Conservation (phyloP, 2,797 vertebrate genomes). For the Limosa lapponica region DNA sequence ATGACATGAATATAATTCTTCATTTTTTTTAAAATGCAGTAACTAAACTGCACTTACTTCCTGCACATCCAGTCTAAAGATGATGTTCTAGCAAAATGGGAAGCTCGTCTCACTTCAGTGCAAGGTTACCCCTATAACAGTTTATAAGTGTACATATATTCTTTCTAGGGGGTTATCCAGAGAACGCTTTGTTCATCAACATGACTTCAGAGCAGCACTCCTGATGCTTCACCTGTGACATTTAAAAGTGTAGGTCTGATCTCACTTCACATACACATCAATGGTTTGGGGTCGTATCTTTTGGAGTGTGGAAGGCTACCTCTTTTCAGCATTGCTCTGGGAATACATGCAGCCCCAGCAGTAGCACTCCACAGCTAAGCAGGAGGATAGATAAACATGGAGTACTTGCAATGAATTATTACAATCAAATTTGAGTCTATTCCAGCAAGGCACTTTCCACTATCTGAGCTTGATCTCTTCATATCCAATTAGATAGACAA, state of each 20-base stretch:
- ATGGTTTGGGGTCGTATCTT: background rate
- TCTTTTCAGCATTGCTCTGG: background rate
- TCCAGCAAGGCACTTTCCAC: background rate
- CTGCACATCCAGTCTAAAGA: background rate
- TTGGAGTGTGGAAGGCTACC: background rate
- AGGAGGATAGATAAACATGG: background rate
- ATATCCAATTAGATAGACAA: background rate
- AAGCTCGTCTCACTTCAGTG: background rate
- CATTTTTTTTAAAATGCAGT: background rate
- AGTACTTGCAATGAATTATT: background rate
- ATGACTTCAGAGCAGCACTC: background rate
- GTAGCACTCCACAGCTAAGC: background rate
- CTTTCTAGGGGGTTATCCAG: background rate
- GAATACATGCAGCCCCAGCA: background rate
- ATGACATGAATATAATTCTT: background rate
- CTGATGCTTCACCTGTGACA: background rate
- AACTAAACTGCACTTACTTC: background rate
- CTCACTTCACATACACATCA: background rate
- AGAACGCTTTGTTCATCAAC: background rate
- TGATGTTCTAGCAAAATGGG: background rate
- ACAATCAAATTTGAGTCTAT: background rate
- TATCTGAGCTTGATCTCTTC: background rate
- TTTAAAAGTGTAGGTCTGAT: background rate
- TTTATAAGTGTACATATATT: background rate
- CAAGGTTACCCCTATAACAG: background rate